Base-by-base conservation (phyloP, 2,797 vertebrate genomes). In the Oreonectes daqikongensis region DNA sequence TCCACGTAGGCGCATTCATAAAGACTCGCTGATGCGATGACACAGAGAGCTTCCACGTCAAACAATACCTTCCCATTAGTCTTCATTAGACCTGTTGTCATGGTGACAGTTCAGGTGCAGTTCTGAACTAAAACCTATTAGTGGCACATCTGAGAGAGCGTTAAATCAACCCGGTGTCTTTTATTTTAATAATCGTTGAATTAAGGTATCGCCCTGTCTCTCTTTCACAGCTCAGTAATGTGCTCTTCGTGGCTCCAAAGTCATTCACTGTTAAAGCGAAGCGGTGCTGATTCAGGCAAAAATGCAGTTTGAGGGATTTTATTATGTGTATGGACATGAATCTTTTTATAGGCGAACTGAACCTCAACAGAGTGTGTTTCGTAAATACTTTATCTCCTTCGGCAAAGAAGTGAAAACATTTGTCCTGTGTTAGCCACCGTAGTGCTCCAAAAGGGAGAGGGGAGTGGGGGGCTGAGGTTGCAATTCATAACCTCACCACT, bases 41-140 rank as follows among this genome's bases (percentile, higher is more conserved):
- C 48, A 75, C 24, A 1, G 30, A 64, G 60, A 20, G 2, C 8
- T 15, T 52, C 14, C 0, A 30, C 4, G 3, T 66, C 61, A 66
- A 40, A 55, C 72, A 44, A 53, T 42, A 20, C 12, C 1, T 42
- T 57, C 61, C 24, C 72, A 75, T 75, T 61, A 28, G 52, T 75
- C 72, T 75, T 75, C 50, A 66, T 75, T 75, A 66, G 61, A 35
- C 10, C 17, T 18, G 28, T 50, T 64, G 71, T 64, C 59, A 9
- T 73, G 55, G 42, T 48, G 42, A 60, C 11, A 42, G 70, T 32
- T 50, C 42, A 35, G 18, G 46, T 18, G 6, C 46, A 52, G 67
- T 69, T 30, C 71, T 64, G 30, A 64, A 73, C 59, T 38, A 35
- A 35, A 63, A 28, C 44, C 59, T 73, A 40, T 63, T 64, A 73